phyloP scores from a whole-genome alignment of 1,140 invertebrate genomes.

The Drosophila arawakana region DNA sequence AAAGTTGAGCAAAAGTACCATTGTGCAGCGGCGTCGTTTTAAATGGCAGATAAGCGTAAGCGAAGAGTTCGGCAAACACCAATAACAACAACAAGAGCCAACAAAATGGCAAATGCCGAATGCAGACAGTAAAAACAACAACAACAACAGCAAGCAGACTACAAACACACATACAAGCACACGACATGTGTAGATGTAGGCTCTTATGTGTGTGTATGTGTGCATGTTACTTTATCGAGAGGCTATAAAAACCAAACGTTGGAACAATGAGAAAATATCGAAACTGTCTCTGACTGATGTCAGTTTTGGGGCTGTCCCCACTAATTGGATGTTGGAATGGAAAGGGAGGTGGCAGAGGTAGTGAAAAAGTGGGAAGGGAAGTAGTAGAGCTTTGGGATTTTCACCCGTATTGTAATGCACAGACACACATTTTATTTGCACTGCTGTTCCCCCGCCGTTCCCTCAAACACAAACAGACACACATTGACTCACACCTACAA shows the following conservation, averaged over 20 bases:
- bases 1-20: too few relatives aligned
- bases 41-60: slow-evolving; percentile 47
- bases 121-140: slow-evolving; percentile 33
- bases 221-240: slow-evolving; percentile 26
- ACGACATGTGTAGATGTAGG: background rate
- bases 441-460: slow-evolving; percentile 11
- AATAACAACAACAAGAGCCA: slow-evolving; percentile 27
- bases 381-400: slow-evolving; percentile 7
- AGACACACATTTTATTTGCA: slow-evolving; percentile 65
- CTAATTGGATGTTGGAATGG: slow-evolving; percentile 45
- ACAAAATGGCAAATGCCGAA: slow-evolving; percentile 54
- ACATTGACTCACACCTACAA: slow-evolving; percentile 9
- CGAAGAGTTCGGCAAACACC: slow-evolving; percentile 29
- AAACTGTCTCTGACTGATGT: slow-evolving; percentile 59
- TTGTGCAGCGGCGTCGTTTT: slow-evolving; percentile 8
- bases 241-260: slow-evolving; percentile 50
- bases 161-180: background rate
- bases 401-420: slow-evolving; percentile 46
- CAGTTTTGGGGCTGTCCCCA: slow-evolving; percentile 45
- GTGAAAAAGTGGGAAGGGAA: background rate
- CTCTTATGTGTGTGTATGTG: background rate
- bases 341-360: background rate
- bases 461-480: background rate
- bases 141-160: slow-evolving; percentile 28
- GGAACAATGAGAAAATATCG: slow-evolving; percentile 55